A percentile compares a stretch with the other conserved stretches of the same genome.
phyloP scores from a whole-genome alignment of 2,888 invertebrate genomes.

The Ceramica pisi region DNA sequence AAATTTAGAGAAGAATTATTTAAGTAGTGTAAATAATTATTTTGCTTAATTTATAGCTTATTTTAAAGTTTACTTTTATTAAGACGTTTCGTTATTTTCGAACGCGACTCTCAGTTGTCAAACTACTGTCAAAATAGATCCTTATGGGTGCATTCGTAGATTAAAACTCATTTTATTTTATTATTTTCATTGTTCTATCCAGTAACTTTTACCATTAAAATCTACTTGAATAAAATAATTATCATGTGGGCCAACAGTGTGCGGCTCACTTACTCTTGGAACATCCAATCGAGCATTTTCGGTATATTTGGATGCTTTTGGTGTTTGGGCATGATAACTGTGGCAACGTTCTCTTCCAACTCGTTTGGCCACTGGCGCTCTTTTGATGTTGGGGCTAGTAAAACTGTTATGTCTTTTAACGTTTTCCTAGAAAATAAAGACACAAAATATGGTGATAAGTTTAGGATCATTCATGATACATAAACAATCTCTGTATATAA shows the following conservation, averaged over 20 bases:
- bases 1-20: constrained; percentile 50
- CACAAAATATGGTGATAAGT: neutral
- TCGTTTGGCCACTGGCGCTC: constrained; percentile 76
- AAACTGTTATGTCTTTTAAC: constrained; percentile 84
- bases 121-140: constrained; percentile 68
- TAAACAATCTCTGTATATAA: neutral
- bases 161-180: neutral
- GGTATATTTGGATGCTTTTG: constrained; percentile 60
- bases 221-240: neutral
- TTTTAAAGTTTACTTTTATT: constrained; percentile 63
- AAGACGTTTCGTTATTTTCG: constrained; percentile 70
- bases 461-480: neutral
- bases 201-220: neutral
- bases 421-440: constrained; percentile 70
- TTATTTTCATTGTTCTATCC: neutral
- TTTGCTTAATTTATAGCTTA: constrained; percentile 43
- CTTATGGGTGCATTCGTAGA: constrained; percentile 68
- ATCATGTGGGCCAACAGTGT: neutral
- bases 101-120: constrained; percentile 75
- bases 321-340: constrained; percentile 80
- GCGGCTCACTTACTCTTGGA: constrained; percentile 75
- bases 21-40: constrained; percentile 48
- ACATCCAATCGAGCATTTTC: constrained; percentile 65
- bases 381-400: constrained; percentile 77
- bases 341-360: constrained; percentile 84